Percentiles rank a stretch among this genome's conserved stretches.
Conservation (phyloP, 2,888 invertebrate genomes). For the Caenorhabditis japonica region DNA sequence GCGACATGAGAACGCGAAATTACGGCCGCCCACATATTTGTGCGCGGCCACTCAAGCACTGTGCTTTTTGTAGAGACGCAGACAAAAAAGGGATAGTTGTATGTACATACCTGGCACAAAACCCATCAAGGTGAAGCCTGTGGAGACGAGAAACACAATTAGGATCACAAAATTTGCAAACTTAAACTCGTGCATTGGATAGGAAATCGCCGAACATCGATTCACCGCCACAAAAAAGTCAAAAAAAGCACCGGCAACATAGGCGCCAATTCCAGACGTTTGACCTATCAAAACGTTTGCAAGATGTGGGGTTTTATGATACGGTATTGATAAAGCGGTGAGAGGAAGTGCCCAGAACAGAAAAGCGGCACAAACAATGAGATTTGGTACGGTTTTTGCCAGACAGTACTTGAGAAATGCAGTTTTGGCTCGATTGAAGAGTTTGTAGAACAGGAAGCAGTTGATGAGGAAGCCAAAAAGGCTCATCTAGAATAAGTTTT, state of each 20-base stretch:
- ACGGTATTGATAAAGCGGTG: neutral
- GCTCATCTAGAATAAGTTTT: slow-evolving; percentile 10
- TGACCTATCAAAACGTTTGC: neutral
- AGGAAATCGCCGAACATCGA: slow-evolving; percentile 1
- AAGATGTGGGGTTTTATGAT: neutral
- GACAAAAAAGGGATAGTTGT: neutral
- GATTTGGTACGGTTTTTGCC: slow-evolving; percentile 15
- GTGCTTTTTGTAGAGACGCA: no score
- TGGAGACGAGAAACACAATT: neutral
- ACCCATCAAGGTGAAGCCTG: neutral
- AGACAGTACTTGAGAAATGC: slow-evolving; percentile 13
- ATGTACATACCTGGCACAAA: neutral
- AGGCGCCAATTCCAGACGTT: neutral
- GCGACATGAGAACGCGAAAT: no score
- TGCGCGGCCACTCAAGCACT: no score
- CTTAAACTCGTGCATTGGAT: neutral
- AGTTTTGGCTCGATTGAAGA: neutral
- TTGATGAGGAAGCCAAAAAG: neutral
- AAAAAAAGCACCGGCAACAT: slow-evolving; percentile 4
- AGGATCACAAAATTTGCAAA: neutral
- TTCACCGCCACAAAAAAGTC: slow-evolving; percentile 12
- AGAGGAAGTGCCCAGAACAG: slow-evolving; percentile 11
- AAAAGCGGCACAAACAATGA: slow-evolving; percentile 2
- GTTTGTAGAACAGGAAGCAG: slow-evolving; percentile 3
- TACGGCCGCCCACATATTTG: no score